Evolutionary conservation across 2,888 invertebrate genomes (phyloP).

Genomic region (Drosophila pseudotakahashii): DNA sequence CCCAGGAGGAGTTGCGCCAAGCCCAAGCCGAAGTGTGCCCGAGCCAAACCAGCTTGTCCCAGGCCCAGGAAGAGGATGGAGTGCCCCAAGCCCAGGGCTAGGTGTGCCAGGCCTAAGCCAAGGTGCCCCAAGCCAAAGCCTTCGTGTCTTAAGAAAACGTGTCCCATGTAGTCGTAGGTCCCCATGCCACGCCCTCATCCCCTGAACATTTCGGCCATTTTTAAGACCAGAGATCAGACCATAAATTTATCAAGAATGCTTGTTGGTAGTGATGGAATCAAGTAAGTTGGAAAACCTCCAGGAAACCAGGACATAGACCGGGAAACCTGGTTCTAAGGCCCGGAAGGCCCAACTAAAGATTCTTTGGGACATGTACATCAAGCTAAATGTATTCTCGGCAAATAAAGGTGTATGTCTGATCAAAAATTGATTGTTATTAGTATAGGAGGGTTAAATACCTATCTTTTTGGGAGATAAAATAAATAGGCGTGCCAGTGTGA

Average conservation of each 20-base stretch:
- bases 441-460: background rate
- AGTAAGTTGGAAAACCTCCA: background rate
- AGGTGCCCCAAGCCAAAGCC: background rate
- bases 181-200: background rate
- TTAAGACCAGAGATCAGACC: background rate
- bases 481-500: no score
- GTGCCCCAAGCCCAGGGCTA: background rate
- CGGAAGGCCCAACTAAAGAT: background rate
- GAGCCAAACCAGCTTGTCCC: background rate
- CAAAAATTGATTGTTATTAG: background rate
- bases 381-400: background rate
- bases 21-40: background rate
- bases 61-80: background rate
- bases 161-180: background rate
- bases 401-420: slow-evolving; percentile 1
- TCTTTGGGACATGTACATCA: background rate
- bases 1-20: background rate
- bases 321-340: background rate
- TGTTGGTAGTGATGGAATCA: background rate
- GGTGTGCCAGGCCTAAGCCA: background rate
- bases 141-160: background rate
- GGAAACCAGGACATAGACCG: background rate
- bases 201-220: background rate
- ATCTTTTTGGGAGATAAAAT: no score
- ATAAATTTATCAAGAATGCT: background rate